Base-by-base conservation (phyloP, 2,113 vertebrate genomes). In the Cyrtonyx montezumae region DNA sequence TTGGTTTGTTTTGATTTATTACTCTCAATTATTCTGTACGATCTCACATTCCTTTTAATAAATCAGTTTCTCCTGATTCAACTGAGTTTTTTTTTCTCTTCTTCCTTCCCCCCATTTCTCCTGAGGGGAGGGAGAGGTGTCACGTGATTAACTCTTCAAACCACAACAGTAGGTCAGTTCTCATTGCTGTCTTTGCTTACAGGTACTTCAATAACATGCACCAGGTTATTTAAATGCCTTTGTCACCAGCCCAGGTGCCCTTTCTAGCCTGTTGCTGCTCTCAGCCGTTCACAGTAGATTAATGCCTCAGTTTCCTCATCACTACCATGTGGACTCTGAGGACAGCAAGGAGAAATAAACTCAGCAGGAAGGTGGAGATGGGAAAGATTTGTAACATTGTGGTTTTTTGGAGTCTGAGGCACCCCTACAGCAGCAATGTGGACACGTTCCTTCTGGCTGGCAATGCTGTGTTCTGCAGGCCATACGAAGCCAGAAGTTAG, bases 401-500 rank as follows among this genome's bases (percentile, higher is more conserved):
- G 23, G 83, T 46, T 23, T 46, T 10, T 0, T 56, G 53, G 5
- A 76, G 19, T 30, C 22, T 70, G 32, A 34, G 48, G 13, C 36
- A 22, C 14, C 0, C 53, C 62, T 61, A 13, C n/a, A 88, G 79
- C 53, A 61, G 5, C 17, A 40, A 10, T 7, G 23, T 16, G 51
- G 28, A 13, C 17, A 0, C 6, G 14, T 4, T 49, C 69, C 34
- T 34, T 20, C 32, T 5, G 0, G 5, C 71, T 37, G 55, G 5
- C 11, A 8, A 13, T 85, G 16, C 25, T 40, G 36, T n/a, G 37
- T 58, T 73, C n/a, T 25, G 40, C 25, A 2, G 0, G 3, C 16
- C 8, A 8, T 55, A n/a, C 36, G 23, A 32, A 75, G 36, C 66
- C 75, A 7, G 0, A 51, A 32, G 15, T 18, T 63, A 65, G 5